A percentile compares a stretch with the other conserved stretches of the same genome.
Evolutionary conservation across 1,140 invertebrate genomes (phyloP).

Genomic region (Brachionus paranguensis): DNA sequence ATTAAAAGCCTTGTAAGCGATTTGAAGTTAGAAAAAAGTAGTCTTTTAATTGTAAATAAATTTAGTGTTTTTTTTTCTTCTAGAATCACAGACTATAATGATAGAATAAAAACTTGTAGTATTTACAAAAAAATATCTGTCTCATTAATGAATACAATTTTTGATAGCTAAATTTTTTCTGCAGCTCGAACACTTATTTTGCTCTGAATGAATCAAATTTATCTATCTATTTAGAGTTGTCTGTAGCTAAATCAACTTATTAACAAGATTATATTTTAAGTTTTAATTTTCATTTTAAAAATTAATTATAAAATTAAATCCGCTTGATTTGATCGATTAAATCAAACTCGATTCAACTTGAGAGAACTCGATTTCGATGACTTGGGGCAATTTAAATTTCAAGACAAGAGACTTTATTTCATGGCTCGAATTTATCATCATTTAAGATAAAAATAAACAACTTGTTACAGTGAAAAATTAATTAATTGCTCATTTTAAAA

Average conservation of each 20-base stretch:
- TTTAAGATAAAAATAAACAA: background rate
- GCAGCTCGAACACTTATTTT: too few species aligned
- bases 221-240: background rate
- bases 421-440: background rate
- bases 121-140: too few species aligned
- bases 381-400: conserved; percentile 20
- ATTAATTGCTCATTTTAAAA: conserved; percentile 19
- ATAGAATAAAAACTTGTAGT: too few species aligned
- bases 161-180: too few species aligned
- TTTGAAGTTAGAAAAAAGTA: too few species aligned
- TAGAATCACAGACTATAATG: too few species aligned
- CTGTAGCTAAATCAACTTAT: background rate
- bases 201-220: background rate
- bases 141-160: too few species aligned
- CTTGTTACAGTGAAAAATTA: conserved; percentile 29
- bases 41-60: too few species aligned
- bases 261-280: background rate
- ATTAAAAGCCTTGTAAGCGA: too few species aligned
- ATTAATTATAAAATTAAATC: conserved; percentile 7
- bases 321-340: conserved; percentile 19
- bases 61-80: too few species aligned
- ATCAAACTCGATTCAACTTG: background rate
- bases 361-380: background rate
- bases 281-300: conserved; percentile 3
- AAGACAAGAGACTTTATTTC: conserved; percentile 12